Percentiles rank a stretch among this genome's conserved stretches.
phyloP scores from a whole-genome alignment of 2,113 vertebrate genomes.

The Megaceryle maxima region DNA sequence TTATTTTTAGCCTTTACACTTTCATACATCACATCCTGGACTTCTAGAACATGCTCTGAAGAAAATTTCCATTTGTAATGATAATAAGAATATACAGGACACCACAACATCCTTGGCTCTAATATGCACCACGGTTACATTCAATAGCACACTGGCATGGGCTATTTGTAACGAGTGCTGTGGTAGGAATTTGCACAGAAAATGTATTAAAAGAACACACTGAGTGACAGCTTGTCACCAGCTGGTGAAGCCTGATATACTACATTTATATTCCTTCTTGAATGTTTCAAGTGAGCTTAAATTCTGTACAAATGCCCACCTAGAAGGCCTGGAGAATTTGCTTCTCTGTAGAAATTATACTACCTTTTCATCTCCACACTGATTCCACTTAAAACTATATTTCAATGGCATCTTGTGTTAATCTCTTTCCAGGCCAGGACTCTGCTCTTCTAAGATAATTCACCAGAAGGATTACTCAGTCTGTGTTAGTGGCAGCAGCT shows the following conservation, averaged over 20 bases:
- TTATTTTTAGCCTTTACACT: conserved; percentile 46
- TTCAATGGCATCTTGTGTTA: background rate
- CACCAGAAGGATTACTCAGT: background rate
- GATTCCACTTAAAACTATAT: background rate
- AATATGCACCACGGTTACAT: background rate
- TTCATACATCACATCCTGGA: background rate
- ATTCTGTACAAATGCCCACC: background rate
- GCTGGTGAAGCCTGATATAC: background rate
- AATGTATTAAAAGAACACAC: background rate
- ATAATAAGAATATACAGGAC: background rate
- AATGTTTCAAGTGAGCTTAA: background rate
- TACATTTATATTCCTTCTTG: background rate
- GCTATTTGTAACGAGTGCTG: background rate
- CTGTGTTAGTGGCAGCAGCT: background rate
- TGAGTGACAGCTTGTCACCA: background rate
- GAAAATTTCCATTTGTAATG: conserved; percentile 2
- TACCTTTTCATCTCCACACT: background rate
- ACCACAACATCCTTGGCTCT: background rate
- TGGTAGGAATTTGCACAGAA: background rate
- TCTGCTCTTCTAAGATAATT: background rate
- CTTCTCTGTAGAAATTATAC: background rate
- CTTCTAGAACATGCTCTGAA: background rate
- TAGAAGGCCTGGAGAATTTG: background rate
- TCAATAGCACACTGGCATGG: background rate
- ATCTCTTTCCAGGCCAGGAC: background rate